phyloP scores from a whole-genome alignment of 2,113 vertebrate species.

The Petrocephalus zakoni region DNA sequence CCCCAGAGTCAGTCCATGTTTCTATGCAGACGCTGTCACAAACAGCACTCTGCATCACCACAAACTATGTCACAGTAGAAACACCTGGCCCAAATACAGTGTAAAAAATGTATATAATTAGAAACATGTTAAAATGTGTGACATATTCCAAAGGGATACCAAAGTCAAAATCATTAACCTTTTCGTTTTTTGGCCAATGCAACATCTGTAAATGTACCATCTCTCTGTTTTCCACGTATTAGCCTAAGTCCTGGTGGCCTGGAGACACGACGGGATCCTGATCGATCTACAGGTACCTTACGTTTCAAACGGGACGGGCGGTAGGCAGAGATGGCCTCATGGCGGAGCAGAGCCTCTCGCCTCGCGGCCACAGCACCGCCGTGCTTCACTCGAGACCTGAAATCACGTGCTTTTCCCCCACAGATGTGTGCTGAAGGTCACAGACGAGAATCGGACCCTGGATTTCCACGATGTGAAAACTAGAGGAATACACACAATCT shows the following conservation, averaged over 20 bases:
- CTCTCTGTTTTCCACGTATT: neutral
- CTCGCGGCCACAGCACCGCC: neutral
- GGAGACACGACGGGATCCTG: neutral
- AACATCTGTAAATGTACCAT: neutral
- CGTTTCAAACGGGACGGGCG: neutral
- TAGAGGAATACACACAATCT: neutral
- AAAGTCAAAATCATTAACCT: neutral
- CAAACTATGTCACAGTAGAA: neutral
- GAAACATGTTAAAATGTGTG: neutral
- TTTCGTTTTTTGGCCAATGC: neutral
- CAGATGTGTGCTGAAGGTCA: slow-evolving; percentile 6
- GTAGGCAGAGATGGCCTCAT: neutral
- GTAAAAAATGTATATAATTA: neutral
- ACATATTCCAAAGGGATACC: neutral
- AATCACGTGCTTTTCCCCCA: neutral
- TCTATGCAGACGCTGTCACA: neutral
- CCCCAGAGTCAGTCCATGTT: neutral
- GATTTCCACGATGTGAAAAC: neutral
- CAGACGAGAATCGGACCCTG: slow-evolving; percentile 15
- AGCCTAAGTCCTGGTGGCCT: neutral
- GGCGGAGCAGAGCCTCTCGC: neutral
- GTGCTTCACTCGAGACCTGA: neutral
- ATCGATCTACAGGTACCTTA: slow-evolving; percentile 19
- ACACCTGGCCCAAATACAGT: neutral
- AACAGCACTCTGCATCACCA: neutral